Base-by-base conservation (phyloP, 1,140 invertebrate genomes). In the Cephus cinctus region DNA sequence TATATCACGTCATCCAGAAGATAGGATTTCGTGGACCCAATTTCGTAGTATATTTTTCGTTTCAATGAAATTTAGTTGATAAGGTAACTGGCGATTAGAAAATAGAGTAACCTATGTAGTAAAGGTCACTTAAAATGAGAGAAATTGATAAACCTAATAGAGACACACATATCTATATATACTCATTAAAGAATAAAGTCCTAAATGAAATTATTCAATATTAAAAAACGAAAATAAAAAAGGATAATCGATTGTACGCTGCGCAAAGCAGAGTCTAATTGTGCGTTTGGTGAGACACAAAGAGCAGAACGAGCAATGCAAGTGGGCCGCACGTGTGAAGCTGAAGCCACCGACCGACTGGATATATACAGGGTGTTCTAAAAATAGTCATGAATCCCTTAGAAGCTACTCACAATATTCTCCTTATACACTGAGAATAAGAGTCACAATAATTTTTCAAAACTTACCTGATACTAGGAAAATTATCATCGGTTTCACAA, bases 241-340 rank as follows among this genome's bases (percentile, higher is more conserved):
- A 30, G 25, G 18, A 11, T 21, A 9, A 25, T 18, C n/a, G n/a
- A n/a, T n/a, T n/a, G n/a, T n/a, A n/a, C n/a, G n/a, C n/a, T n/a
- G n/a, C n/a, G n/a, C n/a, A n/a, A n/a, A n/a, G n/a, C n/a, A n/a
- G n/a, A n/a, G n/a, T n/a, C n/a, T n/a, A n/a, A n/a, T n/a, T n/a
- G n/a, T n/a, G n/a, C n/a, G n/a, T n/a, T n/a, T n/a, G n/a, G n/a
- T n/a, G n/a, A n/a, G n/a, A n/a, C n/a, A n/a, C n/a, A n/a, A n/a
- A 27, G 14, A 42, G 14, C 8, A 21, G 31, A 35, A 46, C n/a
- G 39, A 27, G 11, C 41, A 52, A 43, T 51, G 47, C 59, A 61
- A 59, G 56, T 61, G 56, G 51, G 51, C 46, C 45, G 43, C 56
- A 59, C 53, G 43, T 61, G 56, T 57, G 41, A 43, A 42, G n/a